Evolutionary conservation across 2,888 invertebrate species (phyloP).

Genomic region (Horisme vitalbata): DNA sequence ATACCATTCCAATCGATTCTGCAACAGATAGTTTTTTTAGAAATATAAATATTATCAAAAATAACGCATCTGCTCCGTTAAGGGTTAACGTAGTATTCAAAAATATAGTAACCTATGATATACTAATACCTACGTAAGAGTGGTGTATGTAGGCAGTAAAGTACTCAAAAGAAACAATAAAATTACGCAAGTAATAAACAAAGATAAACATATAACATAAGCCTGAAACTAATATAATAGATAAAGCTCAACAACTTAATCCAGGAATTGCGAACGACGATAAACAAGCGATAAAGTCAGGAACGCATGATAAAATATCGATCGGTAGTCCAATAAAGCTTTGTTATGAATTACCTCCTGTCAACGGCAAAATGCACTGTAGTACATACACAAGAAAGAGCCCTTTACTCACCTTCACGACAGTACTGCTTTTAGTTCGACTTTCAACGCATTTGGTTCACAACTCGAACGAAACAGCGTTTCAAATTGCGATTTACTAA

Average conservation of each 20-base stretch:
- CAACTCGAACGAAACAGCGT: too few species aligned
- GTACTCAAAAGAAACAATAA: too few species aligned
- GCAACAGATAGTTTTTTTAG: too few species aligned
- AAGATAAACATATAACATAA: conserved; percentile 5
- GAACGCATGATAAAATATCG: conserved; percentile 53
- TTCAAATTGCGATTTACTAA: neutral
- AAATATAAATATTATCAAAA: too few species aligned
- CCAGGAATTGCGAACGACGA: conserved; percentile 47
- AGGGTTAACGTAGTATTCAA: too few species aligned
- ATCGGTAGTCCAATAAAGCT: conserved; percentile 56
- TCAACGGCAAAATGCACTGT: conserved; percentile 6
- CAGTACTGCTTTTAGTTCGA: neutral
- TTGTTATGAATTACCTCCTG: conserved; percentile 43
- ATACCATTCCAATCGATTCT: too few species aligned
- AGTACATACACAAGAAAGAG: neutral
- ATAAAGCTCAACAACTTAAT: conserved; percentile 34
- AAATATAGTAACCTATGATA: too few species aligned
- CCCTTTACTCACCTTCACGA: too few species aligned
- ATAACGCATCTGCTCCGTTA: too few species aligned
- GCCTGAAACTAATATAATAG: conserved; percentile 18
- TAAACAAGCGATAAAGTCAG: conserved; percentile 28
- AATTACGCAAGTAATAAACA: too few species aligned
- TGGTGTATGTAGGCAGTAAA: too few species aligned
- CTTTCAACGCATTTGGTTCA: neutral
- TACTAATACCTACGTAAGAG: too few species aligned